Base-by-base conservation (phyloP, 2,888 invertebrate species). In the Oegoconia quadripuncta region DNA sequence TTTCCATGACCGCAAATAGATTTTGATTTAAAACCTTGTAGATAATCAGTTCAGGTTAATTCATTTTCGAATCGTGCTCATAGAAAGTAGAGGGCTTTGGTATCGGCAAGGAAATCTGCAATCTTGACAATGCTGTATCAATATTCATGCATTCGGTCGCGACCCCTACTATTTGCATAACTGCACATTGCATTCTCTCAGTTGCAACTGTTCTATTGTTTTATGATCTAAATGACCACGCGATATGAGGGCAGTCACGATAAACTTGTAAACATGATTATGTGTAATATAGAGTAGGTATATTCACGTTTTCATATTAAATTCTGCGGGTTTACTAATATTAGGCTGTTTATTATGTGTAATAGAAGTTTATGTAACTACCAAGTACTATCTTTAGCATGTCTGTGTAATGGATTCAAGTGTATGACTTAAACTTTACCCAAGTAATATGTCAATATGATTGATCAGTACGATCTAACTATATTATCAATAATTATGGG, bases 151-250 rank as follows among this genome's bases (percentile, higher is more conserved):
- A 71, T 70, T 68, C 76, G 84, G 83, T 82, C 84, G 82, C 80
- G 86, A 84, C 84, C 84, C 59, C 67, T 54, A 66, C 71, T 75
- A 86, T 86, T 86, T 83, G 83, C 86, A 86, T 86, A 81, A 77
- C 82, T 78, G 82, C 76, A 77, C 77, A 74, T 72, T 77, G 76
- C 83, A 80, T 83, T 82, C 76, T 69, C 77, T 69, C 60, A 61
- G 64, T 62, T 74, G 81, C 82, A 82, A 80, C 83, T 78, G 83
- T 81, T 80, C 82, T 82, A 86, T 86, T 84, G 84, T 84, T 82
- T 84, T 83, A 86, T 83, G 83, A 82, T 83, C 86, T 77, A 83
- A 84, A 83, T 86, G 84, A 86, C 83, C 84, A 75, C 69, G 74
- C 78, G 78, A 80, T 80, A 74, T 75, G 65, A 73, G 65, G 66